A percentile compares a stretch with the other conserved stretches of the same genome.
Evolutionary conservation across 2,797 vertebrate species (phyloP).

Genomic region (Gorsachius magnificus): DNA sequence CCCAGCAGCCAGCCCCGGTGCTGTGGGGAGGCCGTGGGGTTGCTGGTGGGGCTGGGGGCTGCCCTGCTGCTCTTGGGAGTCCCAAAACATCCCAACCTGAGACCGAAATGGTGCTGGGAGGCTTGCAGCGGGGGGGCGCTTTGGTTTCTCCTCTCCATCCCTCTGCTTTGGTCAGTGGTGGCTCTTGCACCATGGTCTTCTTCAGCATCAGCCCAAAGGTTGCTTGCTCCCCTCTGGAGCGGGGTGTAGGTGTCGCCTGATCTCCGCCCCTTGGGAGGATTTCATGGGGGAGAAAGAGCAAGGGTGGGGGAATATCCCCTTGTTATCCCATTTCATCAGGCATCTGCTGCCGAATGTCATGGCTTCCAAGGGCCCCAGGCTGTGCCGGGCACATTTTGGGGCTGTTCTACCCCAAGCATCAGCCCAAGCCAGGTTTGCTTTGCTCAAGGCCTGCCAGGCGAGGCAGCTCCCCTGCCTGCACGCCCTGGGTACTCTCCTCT

Average conservation of each 20-base stretch:
- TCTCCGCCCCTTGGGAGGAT: too few relatives aligned
- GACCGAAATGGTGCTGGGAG: neutral
- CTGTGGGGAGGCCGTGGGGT: neutral
- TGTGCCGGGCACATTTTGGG: neutral
- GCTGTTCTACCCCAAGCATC: too few relatives aligned
- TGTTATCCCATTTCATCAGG: neutral
- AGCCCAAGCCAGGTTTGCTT: fast-evolving
- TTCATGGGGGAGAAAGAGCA: neutral
- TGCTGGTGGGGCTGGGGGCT: neutral
- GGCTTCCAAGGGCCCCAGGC: neutral
- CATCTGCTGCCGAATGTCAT: neutral
- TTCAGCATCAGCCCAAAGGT: neutral
- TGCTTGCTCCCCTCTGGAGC: neutral
- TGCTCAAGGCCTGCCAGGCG: neutral
- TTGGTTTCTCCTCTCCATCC: too few relatives aligned
- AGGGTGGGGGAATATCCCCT: too few relatives aligned
- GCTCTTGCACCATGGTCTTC: neutral
- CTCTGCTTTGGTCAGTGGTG: fast-evolving
- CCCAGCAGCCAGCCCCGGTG: neutral
- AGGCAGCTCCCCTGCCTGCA: neutral
- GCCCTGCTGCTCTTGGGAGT: neutral
- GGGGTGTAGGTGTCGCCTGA: neutral
- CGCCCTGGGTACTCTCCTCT: fast-evolving
- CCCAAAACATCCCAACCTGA: neutral
- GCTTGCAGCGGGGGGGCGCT: fast-evolving